Evolutionary conservation across 2,888 invertebrate genomes (phyloP).

Genomic region (Calliopum simillimum): DNA sequence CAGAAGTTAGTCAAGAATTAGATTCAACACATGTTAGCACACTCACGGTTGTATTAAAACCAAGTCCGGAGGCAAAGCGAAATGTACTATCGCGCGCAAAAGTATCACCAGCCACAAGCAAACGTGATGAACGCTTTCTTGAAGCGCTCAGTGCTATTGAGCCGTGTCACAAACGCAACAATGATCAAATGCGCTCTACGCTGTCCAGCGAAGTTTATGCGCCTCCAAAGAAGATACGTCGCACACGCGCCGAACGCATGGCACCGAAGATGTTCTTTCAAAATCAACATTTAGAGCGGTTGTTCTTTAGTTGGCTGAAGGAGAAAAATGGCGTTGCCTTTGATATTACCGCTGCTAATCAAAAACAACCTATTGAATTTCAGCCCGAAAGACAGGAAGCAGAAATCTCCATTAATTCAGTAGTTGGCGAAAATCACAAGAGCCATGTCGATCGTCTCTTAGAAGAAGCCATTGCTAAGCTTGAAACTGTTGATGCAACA

Average conservation of each 20-base stretch:
- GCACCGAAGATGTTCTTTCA: constrained; percentile 54
- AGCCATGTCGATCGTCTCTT: constrained; percentile 52
- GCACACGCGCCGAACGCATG: constrained; percentile 56
- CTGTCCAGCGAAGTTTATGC: constrained; percentile 58
- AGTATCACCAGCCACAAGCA: not conserved
- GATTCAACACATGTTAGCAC: constrained; percentile 53
- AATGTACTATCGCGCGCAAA: not conserved
- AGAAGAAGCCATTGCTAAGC: constrained; percentile 56
- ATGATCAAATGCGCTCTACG: constrained; percentile 48
- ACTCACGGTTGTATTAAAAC: constrained; percentile 56
- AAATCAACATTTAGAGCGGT: constrained; percentile 55
- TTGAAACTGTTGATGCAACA: constrained; percentile 45
- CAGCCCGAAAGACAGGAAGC: constrained; percentile 15
- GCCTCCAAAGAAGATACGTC: constrained; percentile 61
- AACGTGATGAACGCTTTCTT: constrained; percentile 39
- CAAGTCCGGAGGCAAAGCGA: constrained; percentile 47
- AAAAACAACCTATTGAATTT: constrained; percentile 41
- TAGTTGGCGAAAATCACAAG: constrained; percentile 47
- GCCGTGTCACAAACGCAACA: constrained; percentile 51
- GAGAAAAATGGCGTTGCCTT: constrained; percentile 58
- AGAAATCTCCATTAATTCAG: not conserved
- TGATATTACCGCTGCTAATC: constrained; percentile 50
- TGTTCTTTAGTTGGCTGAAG: constrained; percentile 61
- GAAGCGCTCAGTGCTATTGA: constrained; percentile 31
- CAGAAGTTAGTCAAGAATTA: constrained; percentile 3